phyloP scores from a whole-genome alignment of 2,888 invertebrate species.

The Watsonalla cultraria region DNA sequence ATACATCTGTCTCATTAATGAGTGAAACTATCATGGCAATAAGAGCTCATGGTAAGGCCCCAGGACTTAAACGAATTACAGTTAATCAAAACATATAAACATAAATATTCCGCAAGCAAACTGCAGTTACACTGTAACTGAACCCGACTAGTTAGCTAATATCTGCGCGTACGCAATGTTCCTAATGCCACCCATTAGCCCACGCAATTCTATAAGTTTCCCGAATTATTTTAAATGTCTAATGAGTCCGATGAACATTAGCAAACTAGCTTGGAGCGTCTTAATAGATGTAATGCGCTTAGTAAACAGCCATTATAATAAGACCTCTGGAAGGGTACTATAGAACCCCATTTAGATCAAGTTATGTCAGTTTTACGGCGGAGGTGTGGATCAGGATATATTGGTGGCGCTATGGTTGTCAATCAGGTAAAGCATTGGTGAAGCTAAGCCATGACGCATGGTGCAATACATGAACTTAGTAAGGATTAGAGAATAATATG shows the following conservation, averaged over 20 bases:
- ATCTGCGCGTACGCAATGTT: conserved; percentile 16
- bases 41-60: no score
- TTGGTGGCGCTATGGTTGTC: conserved; percentile 59
- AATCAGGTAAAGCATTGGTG: conserved; percentile 54
- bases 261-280: conserved; percentile 49
- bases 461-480: conserved; percentile 29
- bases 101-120: neutral
- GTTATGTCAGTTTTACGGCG: conserved; percentile 7
- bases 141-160: conserved; percentile 1
- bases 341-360: conserved; percentile 8
- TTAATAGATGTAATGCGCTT: conserved; percentile 61
- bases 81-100: neutral
- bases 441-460: conserved; percentile 36
- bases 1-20: no score
- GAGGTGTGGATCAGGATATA: conserved; percentile 28
- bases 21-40: no score
- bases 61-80: neutral
- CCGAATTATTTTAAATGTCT: conserved; percentile 65
- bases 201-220: conserved; percentile 60
- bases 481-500: neutral
- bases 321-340: conserved; percentile 23
- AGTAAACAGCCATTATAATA: conserved; percentile 33
- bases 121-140: neutral
- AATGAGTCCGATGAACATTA: conserved; percentile 61
- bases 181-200: conserved; percentile 46